Base-by-base conservation (phyloP, 2,888 invertebrate genomes). In the Julus scanicus region DNA sequence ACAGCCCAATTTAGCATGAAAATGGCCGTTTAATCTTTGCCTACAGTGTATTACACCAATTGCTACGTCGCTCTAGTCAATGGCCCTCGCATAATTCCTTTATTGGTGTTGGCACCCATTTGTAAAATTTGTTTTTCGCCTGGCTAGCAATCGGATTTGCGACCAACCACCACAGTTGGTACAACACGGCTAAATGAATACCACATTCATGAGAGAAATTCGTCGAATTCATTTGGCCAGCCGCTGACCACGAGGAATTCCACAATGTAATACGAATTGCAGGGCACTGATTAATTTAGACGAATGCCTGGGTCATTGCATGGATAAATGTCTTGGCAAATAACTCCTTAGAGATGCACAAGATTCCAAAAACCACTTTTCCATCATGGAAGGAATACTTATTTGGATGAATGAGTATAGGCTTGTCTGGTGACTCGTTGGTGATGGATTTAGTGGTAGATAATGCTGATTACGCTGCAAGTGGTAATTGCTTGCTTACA, bases 51-150 rank as follows among this genome's bases (percentile, higher is more conserved):
- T 57, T 4, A 57, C 17, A 17, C 15, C 17, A 17, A 17, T 17
- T 53, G 11, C 57, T 57, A 57, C 57, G 57, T 13, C 57, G 57
- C 57, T 57, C 57, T 15, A 57, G 13, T 71, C 29, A 71, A 71
- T 71, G 71, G 71, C 11, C 29, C 29, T 9, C 17, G 20, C 71
- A 29, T 71, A 71, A 71, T 71, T 29, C 71, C 29, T 63, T n/a
- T 4, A 20, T 71, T 71, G 9, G 29, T 11, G 2, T 71, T 71
- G 1, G 29, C 71, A 71, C 63, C n/a, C 71, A 71, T 71, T 29
- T 71, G 71, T 20, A 71, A 71, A 71, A 71, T 29, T 71, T 71
- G 29, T 11, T 71, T 71, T 71, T 71, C 63, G n/a, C 63, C n/a
- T 63, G 63, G n/a, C n/a, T 63, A n/a, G 20, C 63, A n/a, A 63